Conservation (phyloP, 35 echinoderm and acorn worm species). For the Hemicentrotus pulcherrimus region DNA sequence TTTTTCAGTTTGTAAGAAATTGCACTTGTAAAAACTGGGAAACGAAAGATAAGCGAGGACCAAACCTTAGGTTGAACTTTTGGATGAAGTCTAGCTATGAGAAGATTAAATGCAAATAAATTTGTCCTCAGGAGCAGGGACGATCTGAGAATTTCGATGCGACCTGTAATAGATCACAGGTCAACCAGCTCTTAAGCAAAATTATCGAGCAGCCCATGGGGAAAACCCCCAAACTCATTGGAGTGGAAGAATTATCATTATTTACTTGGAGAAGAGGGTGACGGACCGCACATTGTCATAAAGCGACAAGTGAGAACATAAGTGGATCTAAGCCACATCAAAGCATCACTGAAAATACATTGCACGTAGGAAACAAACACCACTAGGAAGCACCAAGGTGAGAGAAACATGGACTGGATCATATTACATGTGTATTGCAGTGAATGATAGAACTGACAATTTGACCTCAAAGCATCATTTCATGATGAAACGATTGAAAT, state of each 20-base stretch:
- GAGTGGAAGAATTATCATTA: background rate
- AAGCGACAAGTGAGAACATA: background rate
- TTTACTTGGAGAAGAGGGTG: background rate
- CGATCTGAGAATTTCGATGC: too few relatives aligned
- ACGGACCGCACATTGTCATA: background rate
- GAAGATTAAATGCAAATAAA: background rate
- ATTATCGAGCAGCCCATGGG: too few relatives aligned
- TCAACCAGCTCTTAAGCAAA: too few relatives aligned
- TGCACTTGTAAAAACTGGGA: background rate
- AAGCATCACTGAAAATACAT: background rate
- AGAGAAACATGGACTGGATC: background rate
- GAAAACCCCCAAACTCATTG: background rate
- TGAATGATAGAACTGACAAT: background rate
- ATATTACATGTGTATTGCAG: background rate
- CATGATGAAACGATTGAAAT: background rate
- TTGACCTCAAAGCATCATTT: background rate
- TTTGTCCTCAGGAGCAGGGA: too few relatives aligned
- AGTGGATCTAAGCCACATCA: background rate
- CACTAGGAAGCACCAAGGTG: background rate
- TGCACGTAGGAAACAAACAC: background rate
- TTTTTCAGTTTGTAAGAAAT: background rate
- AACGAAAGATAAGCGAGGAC: background rate
- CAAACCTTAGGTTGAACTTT: background rate
- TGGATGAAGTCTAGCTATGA: background rate
- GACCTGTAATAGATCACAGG: too few relatives aligned